phyloP scores from a whole-genome alignment of 2,113 vertebrate genomes.

The human (Homo sapiens) region GRCh38 chrX:99604501-99605000 shows the following conservation, averaged over 20 bases:
- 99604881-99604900: not conserved
- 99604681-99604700: not conserved
- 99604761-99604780: not conserved
- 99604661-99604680: not conserved
- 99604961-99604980: not conserved
- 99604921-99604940: not conserved
- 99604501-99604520: not conserved
- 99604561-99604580: not conserved
- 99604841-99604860: not conserved
- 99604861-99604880: not conserved
- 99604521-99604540: not conserved
- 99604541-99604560: not conserved
- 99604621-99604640: not conserved
- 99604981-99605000: not conserved
- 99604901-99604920: not conserved
- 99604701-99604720: not conserved
- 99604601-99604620: not conserved
- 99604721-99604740: not conserved
- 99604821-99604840: not conserved
- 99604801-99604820: not conserved
- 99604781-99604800: not conserved
- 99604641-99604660: not conserved
- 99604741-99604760: not conserved
- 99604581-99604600: not conserved
- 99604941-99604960: not conserved